A percentile compares a stretch with the other conserved stretches of the same genome.
Conservation (phyloP, 2,888 invertebrate species). For the Meloe dianella region DNA sequence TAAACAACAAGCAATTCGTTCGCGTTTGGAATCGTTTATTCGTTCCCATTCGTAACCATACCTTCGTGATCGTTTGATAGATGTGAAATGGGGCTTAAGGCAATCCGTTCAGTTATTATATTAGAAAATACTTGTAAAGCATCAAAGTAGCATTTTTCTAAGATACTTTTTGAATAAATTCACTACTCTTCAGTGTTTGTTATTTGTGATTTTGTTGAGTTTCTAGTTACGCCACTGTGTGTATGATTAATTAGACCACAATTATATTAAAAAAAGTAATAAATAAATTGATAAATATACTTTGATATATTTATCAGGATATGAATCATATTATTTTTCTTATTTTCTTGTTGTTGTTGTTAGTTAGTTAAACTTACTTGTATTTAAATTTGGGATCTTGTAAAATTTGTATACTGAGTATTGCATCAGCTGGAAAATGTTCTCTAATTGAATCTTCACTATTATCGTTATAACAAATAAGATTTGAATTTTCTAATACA, state of each 20-base stretch:
- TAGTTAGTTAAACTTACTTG: conserved; percentile 47
- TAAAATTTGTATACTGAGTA: conserved; percentile 70
- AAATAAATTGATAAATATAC: neutral
- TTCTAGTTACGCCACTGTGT: too few species aligned
- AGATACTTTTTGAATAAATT: too few species aligned
- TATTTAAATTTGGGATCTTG: conserved; percentile 62
- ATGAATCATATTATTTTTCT: neutral
- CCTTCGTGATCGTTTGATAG: too few species aligned
- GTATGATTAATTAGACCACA: neutral
- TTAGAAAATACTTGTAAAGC: too few species aligned
- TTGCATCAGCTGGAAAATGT: conserved; percentile 69
- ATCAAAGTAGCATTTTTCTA: too few species aligned
- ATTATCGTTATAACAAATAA: conserved; percentile 77
- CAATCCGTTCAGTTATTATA: too few species aligned
- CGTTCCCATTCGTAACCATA: too few species aligned
- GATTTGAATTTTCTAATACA: conserved; percentile 72
- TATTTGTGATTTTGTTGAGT: too few species aligned
- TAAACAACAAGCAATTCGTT: too few species aligned
- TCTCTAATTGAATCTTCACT: conserved; percentile 73
- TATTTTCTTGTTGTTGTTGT: neutral
- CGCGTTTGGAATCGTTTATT: too few species aligned
- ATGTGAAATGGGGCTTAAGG: too few species aligned
- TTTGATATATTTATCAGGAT: neutral
- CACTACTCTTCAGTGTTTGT: too few species aligned
- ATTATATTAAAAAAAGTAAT: neutral